Evolutionary conservation across 2,888 invertebrate genomes (phyloP), one percentile per base, ranked within the genome.

Genomic region (Megaustenia siamemsis): DNA sequence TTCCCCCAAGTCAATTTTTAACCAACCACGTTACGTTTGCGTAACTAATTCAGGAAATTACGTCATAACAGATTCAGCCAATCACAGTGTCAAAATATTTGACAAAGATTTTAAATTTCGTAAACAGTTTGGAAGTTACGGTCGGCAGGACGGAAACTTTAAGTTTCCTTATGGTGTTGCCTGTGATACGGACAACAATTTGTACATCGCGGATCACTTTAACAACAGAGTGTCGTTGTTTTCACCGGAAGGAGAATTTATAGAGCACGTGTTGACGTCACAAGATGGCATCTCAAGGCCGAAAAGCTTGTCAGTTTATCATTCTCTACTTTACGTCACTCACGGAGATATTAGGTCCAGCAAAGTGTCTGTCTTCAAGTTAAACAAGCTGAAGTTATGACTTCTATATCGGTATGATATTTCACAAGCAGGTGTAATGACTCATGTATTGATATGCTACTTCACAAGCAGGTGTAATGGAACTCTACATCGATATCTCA

Each of bases 151-250:
- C 85, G 95, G 95, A 3, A 94, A 94, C 86, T 93, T 95, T 85
- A 94, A 94, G 87, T 94, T 94, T 73, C 95, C 95, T 0, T 94
- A 95, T 53, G 95, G 95, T 12, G 91, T 95, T 32, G 94, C 94
- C 53, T 93, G 94, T 24, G 95, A 95, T 86, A 90, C 90, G 21
- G 92, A 93, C 66, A 94, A 94, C 83, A 94, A 94, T 86, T 93
- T 95, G 83, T 89, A 94, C 38, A 94, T 95, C 4, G 94, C 94
- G 8, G 95, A 95, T 86, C 94, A 95, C 94, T 95, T 94, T 87
- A 95, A 95, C 90, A 87, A 91, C 82, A 86, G 92, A 0, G 88
- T 92, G 4, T 88, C 90, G 12, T 81, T 90, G 40, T 92, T 90
- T 79, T 85, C 87, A 10, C 73, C 84, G 4, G 86, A 89, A 3